phyloP scores from a whole-genome alignment of 2,113 vertebrate genomes.

The Australoheros scitulus region DNA sequence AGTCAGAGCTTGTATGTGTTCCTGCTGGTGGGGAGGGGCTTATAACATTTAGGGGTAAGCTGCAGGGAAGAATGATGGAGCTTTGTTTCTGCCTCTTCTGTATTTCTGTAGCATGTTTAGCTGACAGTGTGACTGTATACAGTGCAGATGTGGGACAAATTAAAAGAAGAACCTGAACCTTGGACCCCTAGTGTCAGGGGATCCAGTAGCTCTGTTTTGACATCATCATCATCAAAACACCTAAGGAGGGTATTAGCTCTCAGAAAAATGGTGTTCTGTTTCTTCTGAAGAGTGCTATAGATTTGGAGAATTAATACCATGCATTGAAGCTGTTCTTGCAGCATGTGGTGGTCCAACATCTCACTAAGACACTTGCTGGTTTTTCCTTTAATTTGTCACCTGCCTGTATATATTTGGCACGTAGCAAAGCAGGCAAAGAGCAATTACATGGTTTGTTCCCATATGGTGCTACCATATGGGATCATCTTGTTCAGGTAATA shows the following conservation, averaged over 20 bases:
- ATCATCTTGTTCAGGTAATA: slow-evolving; percentile 38
- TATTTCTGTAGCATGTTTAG: neutral
- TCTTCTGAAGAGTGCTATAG: neutral
- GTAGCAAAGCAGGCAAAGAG: neutral
- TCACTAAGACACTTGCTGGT: neutral
- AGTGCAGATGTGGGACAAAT: neutral
- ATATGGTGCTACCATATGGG: slow-evolving; percentile 53
- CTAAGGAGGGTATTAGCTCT: neutral
- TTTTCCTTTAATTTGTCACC: slow-evolving; percentile 2
- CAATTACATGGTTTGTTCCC: slow-evolving; percentile 42
- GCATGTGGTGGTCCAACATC: neutral
- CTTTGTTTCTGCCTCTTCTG: neutral
- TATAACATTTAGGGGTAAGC: neutral
- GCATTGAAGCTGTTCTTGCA: neutral
- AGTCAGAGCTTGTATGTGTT: neutral
- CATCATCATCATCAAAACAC: neutral
- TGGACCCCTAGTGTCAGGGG: neutral
- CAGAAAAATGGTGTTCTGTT: neutral
- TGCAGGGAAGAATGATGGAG: neutral
- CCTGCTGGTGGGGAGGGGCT: neutral
- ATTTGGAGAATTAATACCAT: neutral
- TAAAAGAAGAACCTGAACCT: neutral
- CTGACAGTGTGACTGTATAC: neutral
- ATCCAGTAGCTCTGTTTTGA: neutral
- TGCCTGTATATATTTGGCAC: slow-evolving; percentile 4